Evolutionary conservation across 2,113 vertebrate species (phyloP).

Genomic region (Hypocryptadius cinnamomeus): DNA sequence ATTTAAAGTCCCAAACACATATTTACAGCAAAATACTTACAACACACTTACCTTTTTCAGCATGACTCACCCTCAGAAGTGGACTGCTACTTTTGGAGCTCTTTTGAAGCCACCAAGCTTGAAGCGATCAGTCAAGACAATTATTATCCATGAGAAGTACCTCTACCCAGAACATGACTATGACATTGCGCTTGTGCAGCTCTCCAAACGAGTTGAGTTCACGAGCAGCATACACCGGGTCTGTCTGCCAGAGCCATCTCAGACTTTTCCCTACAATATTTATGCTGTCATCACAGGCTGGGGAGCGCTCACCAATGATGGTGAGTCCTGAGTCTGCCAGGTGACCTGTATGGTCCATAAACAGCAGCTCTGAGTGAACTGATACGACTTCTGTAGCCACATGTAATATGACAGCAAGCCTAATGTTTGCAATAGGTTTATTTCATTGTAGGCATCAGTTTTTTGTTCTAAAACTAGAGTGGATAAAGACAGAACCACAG

Average conservation of each 20-base stretch:
- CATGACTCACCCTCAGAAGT: constrained; percentile 68
- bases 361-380: background rate
- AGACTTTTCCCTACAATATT: constrained; percentile 66
- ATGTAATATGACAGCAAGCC: background rate
- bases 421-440: background rate
- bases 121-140: constrained; percentile 68
- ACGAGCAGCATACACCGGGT: constrained; percentile 70
- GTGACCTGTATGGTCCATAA: background rate
- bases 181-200: constrained; percentile 87
- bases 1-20: background rate
- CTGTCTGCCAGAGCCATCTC: constrained; percentile 78
- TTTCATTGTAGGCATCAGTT: background rate
- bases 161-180: constrained; percentile 70
- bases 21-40: background rate
- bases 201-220: constrained; percentile 73
- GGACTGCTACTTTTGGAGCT: constrained; percentile 80
- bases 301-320: constrained; percentile 73
- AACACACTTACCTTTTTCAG: constrained; percentile 40
- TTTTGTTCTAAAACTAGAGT: background rate
- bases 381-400: background rate
- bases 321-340: constrained; percentile 39
- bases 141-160: constrained; percentile 83
- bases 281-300: constrained; percentile 80
- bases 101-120: constrained; percentile 63
- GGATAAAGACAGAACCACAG: background rate